Evolutionary conservation across 2,113 vertebrate species (phyloP), one percentile per base, ranked within the genome.

Genomic region (Pseudopipra pipra): DNA sequence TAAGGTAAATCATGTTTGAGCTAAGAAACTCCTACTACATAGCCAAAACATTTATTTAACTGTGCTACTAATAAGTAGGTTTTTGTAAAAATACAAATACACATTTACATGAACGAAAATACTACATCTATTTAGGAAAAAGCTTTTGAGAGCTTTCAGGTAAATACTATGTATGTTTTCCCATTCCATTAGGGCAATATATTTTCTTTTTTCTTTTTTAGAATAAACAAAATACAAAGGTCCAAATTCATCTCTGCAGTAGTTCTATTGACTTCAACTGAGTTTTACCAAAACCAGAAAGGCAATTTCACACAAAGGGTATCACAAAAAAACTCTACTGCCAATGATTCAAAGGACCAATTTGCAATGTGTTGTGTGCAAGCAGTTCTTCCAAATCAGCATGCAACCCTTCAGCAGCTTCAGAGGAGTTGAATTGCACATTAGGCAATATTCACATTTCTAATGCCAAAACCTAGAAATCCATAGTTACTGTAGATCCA

Each of bases 1-100:
- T 93, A 90, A 92, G 83, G 93, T 90, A 96, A 96, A 94, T 91
- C 90, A 87, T 0, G 3, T 49, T 91, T 93, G 76, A 94, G 74
- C 41, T 93, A 72, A 89, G 88, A 87, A 94, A 95, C 74, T 96
- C 77, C 86, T 94, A 87, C 70, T 76, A 51, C 54, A 89, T 58
- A 68, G 73, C 54, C 80, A 96, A 96, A 96, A 94, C 71, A 95
- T 71, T 95, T 94, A 96, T 96, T 96, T 97, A 94, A 89, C 96
- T 89, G 72, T 73, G 90, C 63, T 87, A 51, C 86, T 95, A 96
- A 96, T 94, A 90, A 89, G 86, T n/a, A 96, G 79, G 3, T 58
- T 72, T 94, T 85, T 94, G 88, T 90, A 90, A 96, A 92, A 90
- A 82, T 49, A 92, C 30, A 93, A 93, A 96, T 90, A 92, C 58